A percentile compares a stretch with the other conserved stretches of the same genome.
These are phyloP conservation scores for Idaea biselata DNA, from an alignment of 2,888 invertebrate species.

Conservation along the genomic window DNA sequence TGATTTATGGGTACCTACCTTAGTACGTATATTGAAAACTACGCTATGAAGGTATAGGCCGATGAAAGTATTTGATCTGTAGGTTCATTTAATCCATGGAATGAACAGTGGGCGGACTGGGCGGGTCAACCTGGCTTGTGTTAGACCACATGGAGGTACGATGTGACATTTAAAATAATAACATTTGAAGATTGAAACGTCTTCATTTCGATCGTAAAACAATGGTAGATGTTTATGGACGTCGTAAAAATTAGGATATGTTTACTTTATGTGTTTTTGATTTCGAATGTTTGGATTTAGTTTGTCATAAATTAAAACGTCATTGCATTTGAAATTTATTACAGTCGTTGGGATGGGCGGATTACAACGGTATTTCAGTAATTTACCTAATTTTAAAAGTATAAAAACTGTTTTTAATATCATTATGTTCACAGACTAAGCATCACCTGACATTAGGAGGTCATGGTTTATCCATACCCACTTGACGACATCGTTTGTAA, in stretches of 20 bases:
- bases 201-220: constrained; percentile 34
- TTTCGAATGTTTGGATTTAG: constrained; percentile 20
- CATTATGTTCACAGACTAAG: not conserved
- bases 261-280: constrained; percentile 27
- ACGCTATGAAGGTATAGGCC: not conserved
- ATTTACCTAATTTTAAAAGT: not conserved
- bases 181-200: constrained; percentile 22
- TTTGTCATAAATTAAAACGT: not conserved
- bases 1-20: too few species aligned
- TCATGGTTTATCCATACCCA: not conserved
- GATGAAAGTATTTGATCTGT: not conserved
- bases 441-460: not conserved
- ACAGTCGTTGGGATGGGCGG: not conserved
- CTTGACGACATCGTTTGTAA: too few species aligned
- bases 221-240: constrained; percentile 29
- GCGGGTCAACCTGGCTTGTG: not conserved
- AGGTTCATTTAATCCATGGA: not conserved
- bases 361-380: not conserved
- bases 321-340: not conserved
- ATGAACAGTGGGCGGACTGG: not conserved
- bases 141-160: not conserved
- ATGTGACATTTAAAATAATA: constrained; percentile 15
- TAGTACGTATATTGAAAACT: too few species aligned
- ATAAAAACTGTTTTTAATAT: not conserved
- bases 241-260: constrained; percentile 32